These are phyloP conservation scores for Lathamus discolor DNA, from an alignment of 2,113 vertebrate species.

Conservation along the genomic window DNA sequence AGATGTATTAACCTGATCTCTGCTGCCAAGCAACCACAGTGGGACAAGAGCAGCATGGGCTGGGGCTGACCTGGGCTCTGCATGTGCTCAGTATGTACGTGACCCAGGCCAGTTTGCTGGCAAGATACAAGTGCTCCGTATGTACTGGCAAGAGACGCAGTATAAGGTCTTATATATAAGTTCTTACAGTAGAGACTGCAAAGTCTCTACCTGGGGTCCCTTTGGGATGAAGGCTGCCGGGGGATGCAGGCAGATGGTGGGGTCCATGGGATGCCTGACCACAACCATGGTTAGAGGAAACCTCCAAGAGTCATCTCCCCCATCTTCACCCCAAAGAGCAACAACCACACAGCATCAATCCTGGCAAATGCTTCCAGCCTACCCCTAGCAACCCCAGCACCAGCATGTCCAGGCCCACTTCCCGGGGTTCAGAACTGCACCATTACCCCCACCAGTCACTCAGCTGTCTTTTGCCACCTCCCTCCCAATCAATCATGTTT, in stretches of 20 bases:
- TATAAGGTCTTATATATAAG: background rate
- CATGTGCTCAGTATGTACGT: rapidly evolving
- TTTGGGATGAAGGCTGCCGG: background rate
- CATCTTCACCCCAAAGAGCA: background rate
- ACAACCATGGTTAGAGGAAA: background rate
- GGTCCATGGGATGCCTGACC: too few species aligned
- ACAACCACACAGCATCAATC: background rate
- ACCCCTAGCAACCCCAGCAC: background rate
- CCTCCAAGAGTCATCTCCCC: background rate
- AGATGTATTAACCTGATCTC: background rate
- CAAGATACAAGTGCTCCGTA: background rate
- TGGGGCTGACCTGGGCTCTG: background rate
- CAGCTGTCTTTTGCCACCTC: background rate
- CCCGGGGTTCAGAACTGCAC: background rate
- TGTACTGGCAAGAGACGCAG: rapidly evolving
- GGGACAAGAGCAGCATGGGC: background rate
- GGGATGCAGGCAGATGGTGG: too few species aligned
- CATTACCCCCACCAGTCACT: background rate
- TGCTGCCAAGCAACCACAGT: background rate
- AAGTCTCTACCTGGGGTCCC: background rate
- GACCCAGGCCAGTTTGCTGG: background rate
- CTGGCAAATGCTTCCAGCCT: background rate
- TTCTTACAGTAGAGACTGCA: too few species aligned
- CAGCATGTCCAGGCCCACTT: background rate
- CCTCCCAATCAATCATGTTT: slow-evolving; percentile 11